A percentile compares a stretch with the other conserved stretches of the same genome.
Conservation (phyloP, 2,113 vertebrate genomes). For the Athene cunicularia region DNA sequence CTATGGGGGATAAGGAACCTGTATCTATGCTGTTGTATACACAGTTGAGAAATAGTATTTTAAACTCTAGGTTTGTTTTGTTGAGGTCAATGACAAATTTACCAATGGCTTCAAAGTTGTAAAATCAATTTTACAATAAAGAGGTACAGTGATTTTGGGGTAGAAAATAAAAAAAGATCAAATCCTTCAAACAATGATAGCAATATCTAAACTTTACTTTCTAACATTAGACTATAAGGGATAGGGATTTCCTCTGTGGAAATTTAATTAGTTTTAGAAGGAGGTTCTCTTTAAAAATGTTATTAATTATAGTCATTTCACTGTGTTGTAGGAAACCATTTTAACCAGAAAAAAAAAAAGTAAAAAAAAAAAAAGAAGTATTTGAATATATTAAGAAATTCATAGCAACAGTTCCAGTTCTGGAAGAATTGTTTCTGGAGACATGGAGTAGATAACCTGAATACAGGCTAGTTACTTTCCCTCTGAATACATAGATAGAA, state of each 20-base stretch:
- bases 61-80: background rate
- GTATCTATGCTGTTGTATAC: background rate
- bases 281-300: background rate
- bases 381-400: background rate
- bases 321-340: background rate
- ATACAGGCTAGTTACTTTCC: background rate
- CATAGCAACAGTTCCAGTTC: background rate
- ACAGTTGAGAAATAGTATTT: background rate
- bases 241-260: background rate
- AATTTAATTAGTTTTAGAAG: background rate
- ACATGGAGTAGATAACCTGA: background rate
- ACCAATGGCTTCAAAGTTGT: background rate
- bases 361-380: background rate
- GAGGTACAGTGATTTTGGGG: background rate
- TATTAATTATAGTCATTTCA: background rate
- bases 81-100: background rate
- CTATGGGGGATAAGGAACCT: background rate
- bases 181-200: background rate
- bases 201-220: background rate
- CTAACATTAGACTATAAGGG: background rate
- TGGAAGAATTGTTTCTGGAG: background rate
- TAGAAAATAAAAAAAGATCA: background rate
- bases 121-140: background rate
- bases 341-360: background rate
- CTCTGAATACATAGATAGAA: background rate